Base-by-base conservation (phyloP, 2,888 invertebrate genomes). In the Drosophila algonquin region DNA sequence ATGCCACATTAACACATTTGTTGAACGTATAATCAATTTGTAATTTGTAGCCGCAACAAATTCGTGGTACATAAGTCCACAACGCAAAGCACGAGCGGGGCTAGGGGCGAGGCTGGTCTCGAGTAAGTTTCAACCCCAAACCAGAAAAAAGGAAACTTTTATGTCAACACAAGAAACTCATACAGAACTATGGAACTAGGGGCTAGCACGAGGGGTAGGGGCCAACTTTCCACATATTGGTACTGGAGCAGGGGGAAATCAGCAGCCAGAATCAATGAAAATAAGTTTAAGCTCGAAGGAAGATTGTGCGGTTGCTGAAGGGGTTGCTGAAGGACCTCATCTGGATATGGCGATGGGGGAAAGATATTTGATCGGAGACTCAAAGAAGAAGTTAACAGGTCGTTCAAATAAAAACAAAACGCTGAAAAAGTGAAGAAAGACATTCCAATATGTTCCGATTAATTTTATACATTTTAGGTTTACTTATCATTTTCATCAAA, bases 1-100 rank as follows among this genome's bases (percentile, higher is more conserved):
- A 85, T 84, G 85, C 87, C 87, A 89, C 87, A 89, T 89, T 89
- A 89, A 89, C 89, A 87, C 87, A 89, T 89, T 89, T 89, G 89
- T 85, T 89, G 87, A 85, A 77, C 83, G 85, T 89, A 87, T 89
- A 87, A 89, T 88, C 89, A 89, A 89, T 89, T 89, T 89, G 87
- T 88, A 88, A 89, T 88, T 89, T 89, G 87, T 87, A 84, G 85
- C 85, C 87, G 76, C 87, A 86, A 76, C 84, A 85, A 85, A 85
- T 83, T 83, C 82, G 83, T 85, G 79, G 81, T 54, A 81, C 77
- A 76, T 73, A 85, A 76, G 77, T 79, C 73, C 80, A 76, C 69
- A 74, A 83, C 75, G 69, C 70, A 67, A 59, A 57, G 40, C 58
- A 68, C 57, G 58, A 58, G 62, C 27, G 58, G 50, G 53, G 62